phyloP scores from a whole-genome alignment of 2,113 vertebrate genomes.

The Vulpes vulpes region DNA sequence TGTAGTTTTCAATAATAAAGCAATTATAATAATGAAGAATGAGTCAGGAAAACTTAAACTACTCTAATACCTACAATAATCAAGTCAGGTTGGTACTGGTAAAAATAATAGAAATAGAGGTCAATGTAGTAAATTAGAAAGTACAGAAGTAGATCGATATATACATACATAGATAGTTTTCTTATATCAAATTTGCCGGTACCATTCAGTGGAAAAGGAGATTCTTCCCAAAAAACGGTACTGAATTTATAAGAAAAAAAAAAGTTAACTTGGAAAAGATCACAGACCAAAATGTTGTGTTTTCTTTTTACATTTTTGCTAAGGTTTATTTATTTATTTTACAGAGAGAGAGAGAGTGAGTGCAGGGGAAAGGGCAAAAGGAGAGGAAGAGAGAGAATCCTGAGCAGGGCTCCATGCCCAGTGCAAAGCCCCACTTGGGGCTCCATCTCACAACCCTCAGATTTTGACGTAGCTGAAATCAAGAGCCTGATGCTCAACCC shows the following conservation, averaged over 20 bases:
- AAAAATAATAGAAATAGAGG: not conserved
- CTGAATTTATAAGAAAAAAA: not conserved
- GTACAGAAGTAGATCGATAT: not conserved
- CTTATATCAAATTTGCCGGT: not conserved
- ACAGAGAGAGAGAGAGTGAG: not conserved
- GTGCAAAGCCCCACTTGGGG: not conserved
- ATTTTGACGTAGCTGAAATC: not conserved
- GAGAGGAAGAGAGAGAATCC: not conserved
- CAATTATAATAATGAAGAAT: not conserved
- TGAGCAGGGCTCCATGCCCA: not conserved
- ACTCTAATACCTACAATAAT: not conserved
- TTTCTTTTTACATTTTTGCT: not conserved
- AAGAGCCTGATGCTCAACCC: not conserved
- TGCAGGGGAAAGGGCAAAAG: not conserved
- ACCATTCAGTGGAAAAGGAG: not conserved
- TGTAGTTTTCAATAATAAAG: not conserved
- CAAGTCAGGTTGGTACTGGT: not conserved
- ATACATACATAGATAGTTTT: not conserved
- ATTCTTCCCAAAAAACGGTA: not conserved
- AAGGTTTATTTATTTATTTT: not conserved
- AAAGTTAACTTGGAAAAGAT: not conserved
- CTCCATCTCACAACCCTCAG: not conserved
- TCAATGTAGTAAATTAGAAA: not conserved
- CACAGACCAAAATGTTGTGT: not conserved
- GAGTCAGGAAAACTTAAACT: not conserved